Evolutionary conservation across 2,888 invertebrate species (phyloP).

Genomic region (Venusia cambrica): DNA sequence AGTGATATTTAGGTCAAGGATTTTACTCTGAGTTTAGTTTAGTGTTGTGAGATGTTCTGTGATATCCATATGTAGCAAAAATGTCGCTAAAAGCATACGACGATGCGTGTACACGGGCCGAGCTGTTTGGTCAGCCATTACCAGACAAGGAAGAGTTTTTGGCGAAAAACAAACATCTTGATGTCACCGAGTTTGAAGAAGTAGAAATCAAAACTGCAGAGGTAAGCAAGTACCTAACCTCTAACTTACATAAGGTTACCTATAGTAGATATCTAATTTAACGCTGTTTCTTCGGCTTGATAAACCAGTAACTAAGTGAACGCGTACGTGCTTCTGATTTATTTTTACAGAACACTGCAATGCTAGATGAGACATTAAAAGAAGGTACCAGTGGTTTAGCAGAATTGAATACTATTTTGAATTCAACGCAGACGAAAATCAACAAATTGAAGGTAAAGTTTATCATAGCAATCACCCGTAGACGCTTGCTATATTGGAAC

Average conservation of each 20-base stretch:
- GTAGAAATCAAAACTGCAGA: slow-evolving; percentile 69
- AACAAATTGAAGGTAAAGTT: slow-evolving; percentile 88
- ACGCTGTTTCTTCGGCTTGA: too few species aligned
- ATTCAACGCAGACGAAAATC: slow-evolving; percentile 91
- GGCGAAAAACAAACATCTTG: slow-evolving; percentile 76
- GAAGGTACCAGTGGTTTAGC: slow-evolving; percentile 87
- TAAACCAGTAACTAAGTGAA: too few species aligned
- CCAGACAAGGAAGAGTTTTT: slow-evolving; percentile 86
- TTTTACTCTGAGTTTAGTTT: slow-evolving; percentile 23
- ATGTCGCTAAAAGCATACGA: slow-evolving; percentile 86
- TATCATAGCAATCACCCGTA: background rate
- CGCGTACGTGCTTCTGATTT: too few species aligned
- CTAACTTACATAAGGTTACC: too few species aligned
- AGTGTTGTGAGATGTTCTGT: too few species aligned
- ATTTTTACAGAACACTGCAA: slow-evolving; percentile 63
- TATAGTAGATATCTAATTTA: too few species aligned
- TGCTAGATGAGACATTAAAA: slow-evolving; percentile 83
- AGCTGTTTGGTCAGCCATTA: slow-evolving; percentile 86
- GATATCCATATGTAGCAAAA: too few species aligned
- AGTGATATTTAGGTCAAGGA: slow-evolving; percentile 38
- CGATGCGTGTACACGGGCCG: slow-evolving; percentile 89
- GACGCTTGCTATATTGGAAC: slow-evolving; percentile 4
- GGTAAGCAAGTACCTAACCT: slow-evolving; percentile 41
- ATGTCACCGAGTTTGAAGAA: slow-evolving; percentile 78
- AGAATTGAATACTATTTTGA: slow-evolving; percentile 89